Evolutionary conservation across 1,140 invertebrate species (phyloP).

Genomic region (Panagrolaimus sp.): DNA sequence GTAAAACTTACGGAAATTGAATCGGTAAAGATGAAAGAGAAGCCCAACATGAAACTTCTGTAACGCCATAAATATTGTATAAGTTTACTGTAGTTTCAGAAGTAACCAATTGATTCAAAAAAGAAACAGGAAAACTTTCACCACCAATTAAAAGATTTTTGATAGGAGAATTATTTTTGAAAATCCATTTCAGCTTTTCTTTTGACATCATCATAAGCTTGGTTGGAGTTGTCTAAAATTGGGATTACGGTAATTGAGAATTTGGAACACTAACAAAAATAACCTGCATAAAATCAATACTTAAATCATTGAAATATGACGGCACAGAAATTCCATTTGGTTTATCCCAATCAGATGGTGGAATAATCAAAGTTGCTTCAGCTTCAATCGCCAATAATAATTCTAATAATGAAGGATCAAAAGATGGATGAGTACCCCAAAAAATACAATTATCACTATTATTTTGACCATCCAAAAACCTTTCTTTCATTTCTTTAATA

Average conservation of each 20-base stretch:
- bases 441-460: not conserved
- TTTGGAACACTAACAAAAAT: too few relatives aligned
- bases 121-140: not conserved
- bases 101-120: not conserved
- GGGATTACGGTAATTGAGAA: not conserved
- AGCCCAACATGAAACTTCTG: constrained; percentile 4
- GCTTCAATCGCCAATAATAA: not conserved
- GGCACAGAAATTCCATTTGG: not conserved
- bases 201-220: not conserved
- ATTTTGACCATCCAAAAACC: not conserved
- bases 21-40: not conserved
- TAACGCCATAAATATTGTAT: constrained; percentile 13
- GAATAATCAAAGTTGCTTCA: not conserved
- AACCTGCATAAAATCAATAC: not conserved
- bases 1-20: not conserved
- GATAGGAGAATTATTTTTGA: not conserved
- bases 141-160: constrained; percentile 6
- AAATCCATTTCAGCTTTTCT: not conserved
- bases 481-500: not conserved
- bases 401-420: not conserved
- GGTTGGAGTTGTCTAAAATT: not conserved
- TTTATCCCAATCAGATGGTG: not conserved
- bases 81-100: not conserved
- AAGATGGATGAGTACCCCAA: not conserved
- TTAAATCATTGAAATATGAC: not conserved